Conservation (phyloP, 2,113 vertebrate genomes). For the Tupaia chinensis region DNA sequence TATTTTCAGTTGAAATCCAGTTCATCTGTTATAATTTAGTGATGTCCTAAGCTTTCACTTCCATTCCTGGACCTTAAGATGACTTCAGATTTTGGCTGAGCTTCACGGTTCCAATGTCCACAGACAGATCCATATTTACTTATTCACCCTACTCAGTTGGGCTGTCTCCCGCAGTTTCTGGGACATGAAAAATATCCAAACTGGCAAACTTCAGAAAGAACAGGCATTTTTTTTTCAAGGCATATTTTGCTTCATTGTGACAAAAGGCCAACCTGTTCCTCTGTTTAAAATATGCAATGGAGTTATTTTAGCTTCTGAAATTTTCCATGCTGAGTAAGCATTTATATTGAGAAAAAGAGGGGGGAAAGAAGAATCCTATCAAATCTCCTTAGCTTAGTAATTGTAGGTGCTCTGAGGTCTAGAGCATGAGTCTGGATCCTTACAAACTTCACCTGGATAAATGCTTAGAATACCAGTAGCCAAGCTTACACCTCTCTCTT, state of each 20-base stretch:
- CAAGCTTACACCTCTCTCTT: background rate
- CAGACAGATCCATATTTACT: slow-evolving; percentile 56
- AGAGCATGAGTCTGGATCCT: background rate
- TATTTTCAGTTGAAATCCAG: slow-evolving; percentile 65
- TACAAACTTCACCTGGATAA: background rate
- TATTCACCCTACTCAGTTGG: slow-evolving; percentile 12
- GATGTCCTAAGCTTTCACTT: slow-evolving; percentile 67
- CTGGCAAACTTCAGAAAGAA: slow-evolving; percentile 62
- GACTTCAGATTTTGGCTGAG: slow-evolving; percentile 76
- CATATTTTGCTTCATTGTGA: slow-evolving; percentile 68
- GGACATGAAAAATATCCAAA: slow-evolving; percentile 72
- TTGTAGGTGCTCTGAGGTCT: background rate
- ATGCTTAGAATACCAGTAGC: background rate
- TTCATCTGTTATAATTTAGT: slow-evolving; percentile 80
- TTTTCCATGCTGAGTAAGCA: slow-evolving; percentile 44
- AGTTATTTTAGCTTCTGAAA: slow-evolving; percentile 73
- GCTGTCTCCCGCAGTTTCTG: slow-evolving; percentile 59
- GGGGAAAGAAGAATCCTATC: background rate
- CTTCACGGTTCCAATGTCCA: slow-evolving; percentile 57
- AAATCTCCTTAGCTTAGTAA: background rate
- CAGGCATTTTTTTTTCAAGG: background rate
- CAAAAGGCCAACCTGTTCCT: slow-evolving; percentile 74
- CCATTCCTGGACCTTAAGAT: slow-evolving; percentile 68
- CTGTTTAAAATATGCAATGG: slow-evolving; percentile 55
- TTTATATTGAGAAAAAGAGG: slow-evolving; percentile 6